Evolutionary conservation across 2,797 vertebrate genomes (phyloP), one percentile per base, ranked within the genome.

Genomic region (Hypotaenidia okinawae): DNA sequence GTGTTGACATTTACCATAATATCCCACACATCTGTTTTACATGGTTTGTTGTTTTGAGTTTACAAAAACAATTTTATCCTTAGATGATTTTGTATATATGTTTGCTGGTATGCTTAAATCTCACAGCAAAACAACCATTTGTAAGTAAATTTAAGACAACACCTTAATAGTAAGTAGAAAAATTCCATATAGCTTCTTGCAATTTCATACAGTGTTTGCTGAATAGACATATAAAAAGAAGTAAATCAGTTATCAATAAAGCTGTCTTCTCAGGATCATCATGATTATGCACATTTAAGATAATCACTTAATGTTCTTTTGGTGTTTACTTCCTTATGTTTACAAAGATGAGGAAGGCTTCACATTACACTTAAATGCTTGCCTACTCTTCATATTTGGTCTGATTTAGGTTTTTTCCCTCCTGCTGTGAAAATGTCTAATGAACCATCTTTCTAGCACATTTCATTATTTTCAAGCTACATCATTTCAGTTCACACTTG

Each of bases 31-130:
- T 14, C 2, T 35, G 3, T 28, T 89, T 92, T 80, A 77, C 9
- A 33, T 49, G 51, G 13, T 58, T 87, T 87, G 5, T 25, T 85
- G 9, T 14, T 86, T 85, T 87, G 70, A 87, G 41, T 76, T 84
- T 74, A 66, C 74, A 95, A 90, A 89, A 95, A 68, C 23, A 82
- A 80, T 89, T 95, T 97, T 87, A 84, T 84, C 30, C 23, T 33
- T 74, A 80, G 33, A 85, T 13, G 5, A 57, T 51, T 41, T 32
- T 41, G 17, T 70, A 16, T 74, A 13, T 6, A 1, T 35, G 4
- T 45, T 83, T 22, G 4, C 10, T 33, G 54, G 5, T 28, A 52
- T 43, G 21, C 4, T 27, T 58, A 61, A 35, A 43, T 78, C 81
- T 62, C 25, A 18, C 9, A 49, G 37, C n/a, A 80, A 64, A 51